Base-by-base conservation (phyloP, 2,797 vertebrate genomes). In the Staurois parvus region DNA sequence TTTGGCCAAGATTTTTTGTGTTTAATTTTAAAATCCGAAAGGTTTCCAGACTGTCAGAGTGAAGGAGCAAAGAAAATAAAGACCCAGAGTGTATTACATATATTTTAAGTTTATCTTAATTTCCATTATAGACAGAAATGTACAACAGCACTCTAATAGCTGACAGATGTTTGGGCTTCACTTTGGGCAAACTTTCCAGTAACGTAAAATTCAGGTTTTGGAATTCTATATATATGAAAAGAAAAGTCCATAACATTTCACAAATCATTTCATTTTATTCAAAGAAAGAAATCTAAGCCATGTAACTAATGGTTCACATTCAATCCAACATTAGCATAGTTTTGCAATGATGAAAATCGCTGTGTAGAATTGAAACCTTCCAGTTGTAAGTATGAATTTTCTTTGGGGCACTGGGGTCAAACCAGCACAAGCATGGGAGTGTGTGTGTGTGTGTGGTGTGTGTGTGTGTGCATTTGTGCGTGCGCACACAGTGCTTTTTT, bases 91-190 rank as follows among this genome's bases (percentile, higher is more conserved):
- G 62, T 75, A 76, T 83, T 83, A 76, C 67, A 83, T 76, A 68
- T 72, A 83, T 83, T 74, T 64, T 13, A 67, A 85, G 78, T 70
- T 90, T 92, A 81, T 81, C 91, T 84, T 79, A 66, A 88, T 87
- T 94, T 92, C 94, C 91, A 94, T 93, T 90, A 91, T 89, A 91
- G 89, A 89, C 91, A 91, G 88, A 89, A 89, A 88, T 73, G 79
- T 91, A 80, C 88, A 89, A 89, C 91, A 91, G 91, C 89, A 88
- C 85, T 89, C 88, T 85, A 94, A 94, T 87, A 89, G 91, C 90
- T 93, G 94, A 92, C 95, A 95, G 89, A 94, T 95, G 92, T 91
- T 93, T 93, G 91, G 88, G 89, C 92, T 92, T 91, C 88, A 85
- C 68, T 66, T 79, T 81, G 84, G 88, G 87, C 90, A 85, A 86